These are phyloP conservation scores for Trididemnum nubilum DNA, from an alignment of 23 tunicate genomes.

Conservation along the genomic window DNA sequence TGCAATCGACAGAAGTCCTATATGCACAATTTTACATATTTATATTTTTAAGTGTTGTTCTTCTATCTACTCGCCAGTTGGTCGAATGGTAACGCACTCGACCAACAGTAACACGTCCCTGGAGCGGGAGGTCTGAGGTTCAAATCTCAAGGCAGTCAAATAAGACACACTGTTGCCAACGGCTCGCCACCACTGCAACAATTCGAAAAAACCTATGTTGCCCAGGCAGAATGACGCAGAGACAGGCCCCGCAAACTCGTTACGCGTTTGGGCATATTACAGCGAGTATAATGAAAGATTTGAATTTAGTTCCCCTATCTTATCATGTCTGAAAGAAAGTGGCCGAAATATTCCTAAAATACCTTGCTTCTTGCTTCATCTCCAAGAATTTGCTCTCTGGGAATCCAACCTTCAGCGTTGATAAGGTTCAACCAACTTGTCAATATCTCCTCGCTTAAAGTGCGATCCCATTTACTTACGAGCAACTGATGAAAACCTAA, in stretches of 20 bases:
- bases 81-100: too few relatives aligned
- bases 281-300: not conserved
- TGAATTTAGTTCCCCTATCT: too few relatives aligned
- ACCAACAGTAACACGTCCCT: too few relatives aligned
- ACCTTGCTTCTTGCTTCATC: constrained; percentile 86
- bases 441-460: constrained; percentile 68
- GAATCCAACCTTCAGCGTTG: constrained; percentile 98
- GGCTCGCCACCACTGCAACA: constrained; percentile 5
- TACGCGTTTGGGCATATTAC: not conserved
- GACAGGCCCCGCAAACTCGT: not conserved
- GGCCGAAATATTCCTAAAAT: too few relatives aligned
- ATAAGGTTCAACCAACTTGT: constrained; percentile 76
- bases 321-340: too few relatives aligned
- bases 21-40: too few relatives aligned
- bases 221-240: not conserved
- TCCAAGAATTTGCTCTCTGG: constrained; percentile 96
- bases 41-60: too few relatives aligned
- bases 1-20: too few relatives aligned
- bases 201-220: too few relatives aligned
- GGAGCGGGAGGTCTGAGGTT: not conserved
- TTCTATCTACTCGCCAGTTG: too few relatives aligned
- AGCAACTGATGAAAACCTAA: constrained; percentile 94
- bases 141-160: not conserved
- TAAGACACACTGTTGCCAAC: not conserved
- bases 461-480: constrained; percentile 82